A percentile compares a stretch with the other conserved stretches of the same genome.
Evolutionary conservation across 2,113 vertebrate genomes (phyloP).

Genomic region (Sarotherodon lohbergeri): DNA sequence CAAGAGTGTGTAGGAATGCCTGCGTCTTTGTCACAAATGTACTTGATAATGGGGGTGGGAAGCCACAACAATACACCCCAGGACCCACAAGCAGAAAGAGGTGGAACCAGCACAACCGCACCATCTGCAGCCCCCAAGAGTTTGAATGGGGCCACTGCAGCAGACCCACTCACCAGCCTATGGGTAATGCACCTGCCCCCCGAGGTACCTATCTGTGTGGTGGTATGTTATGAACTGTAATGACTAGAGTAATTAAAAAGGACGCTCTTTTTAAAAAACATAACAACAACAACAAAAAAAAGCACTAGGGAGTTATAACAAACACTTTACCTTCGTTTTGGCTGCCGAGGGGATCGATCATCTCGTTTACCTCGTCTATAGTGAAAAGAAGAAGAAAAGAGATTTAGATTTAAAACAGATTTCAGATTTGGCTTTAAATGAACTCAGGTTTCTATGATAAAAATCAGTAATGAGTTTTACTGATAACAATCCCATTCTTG

Average conservation of each 20-base stretch:
- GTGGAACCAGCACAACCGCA: background rate
- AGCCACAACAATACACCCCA: background rate
- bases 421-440: background rate
- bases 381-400: background rate
- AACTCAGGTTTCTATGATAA: background rate
- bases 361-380: conserved; percentile 82
- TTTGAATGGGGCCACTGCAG: background rate
- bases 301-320: background rate
- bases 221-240: background rate
- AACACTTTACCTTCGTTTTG: conserved; percentile 79
- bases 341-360: conserved; percentile 83
- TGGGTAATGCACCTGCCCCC: background rate
- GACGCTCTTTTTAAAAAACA: accelerated
- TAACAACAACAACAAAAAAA: background rate
- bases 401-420: background rate
- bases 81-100: background rate
- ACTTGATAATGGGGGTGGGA: background rate
- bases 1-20: background rate
- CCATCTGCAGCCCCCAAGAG: background rate
- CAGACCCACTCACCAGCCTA: background rate
- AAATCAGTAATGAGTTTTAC: background rate
- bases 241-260: background rate
- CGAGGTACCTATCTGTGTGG: background rate
- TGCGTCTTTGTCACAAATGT: background rate
- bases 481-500: background rate